A percentile compares a stretch with the other conserved stretches of the same genome.
These are phyloP conservation scores for Malaclemys terrapin DNA, from an alignment of 2,113 vertebrate species.

Conservation along the genomic window DNA sequence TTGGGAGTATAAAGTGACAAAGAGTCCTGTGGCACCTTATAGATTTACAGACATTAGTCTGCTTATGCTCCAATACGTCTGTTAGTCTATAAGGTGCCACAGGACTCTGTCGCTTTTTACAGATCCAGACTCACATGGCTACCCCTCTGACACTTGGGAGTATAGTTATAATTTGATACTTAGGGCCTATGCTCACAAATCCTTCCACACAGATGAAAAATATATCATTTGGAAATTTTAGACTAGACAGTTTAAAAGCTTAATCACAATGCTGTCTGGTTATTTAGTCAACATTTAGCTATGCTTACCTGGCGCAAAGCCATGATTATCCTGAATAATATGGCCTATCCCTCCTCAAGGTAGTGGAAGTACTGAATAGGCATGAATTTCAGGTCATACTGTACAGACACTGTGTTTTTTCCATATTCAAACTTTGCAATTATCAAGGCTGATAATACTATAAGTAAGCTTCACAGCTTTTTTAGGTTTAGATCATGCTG, in stretches of 20 bases:
- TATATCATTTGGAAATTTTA: constrained; percentile 6
- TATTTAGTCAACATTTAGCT: background rate
- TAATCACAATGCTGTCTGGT: background rate
- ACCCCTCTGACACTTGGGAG: background rate
- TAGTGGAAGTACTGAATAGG: fast-evolving
- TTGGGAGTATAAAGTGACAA: background rate
- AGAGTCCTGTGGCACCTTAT: too few species aligned
- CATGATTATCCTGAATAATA: fast-evolving
- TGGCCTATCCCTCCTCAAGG: background rate
- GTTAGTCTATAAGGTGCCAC: too few species aligned
- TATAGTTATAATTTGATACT: background rate
- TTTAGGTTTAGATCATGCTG: background rate
- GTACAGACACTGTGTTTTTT: background rate
- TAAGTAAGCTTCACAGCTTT: background rate
- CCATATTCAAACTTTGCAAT: background rate
- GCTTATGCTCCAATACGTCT: too few species aligned
- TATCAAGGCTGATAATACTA: background rate
- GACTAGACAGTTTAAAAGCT: background rate
- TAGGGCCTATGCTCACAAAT: background rate
- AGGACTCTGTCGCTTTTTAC: too few species aligned
- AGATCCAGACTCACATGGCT: too few species aligned
- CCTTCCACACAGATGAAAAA: background rate
- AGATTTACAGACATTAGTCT: too few species aligned
- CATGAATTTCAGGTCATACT: background rate
- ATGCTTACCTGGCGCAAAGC: background rate